Evolutionary conservation across 2,113 vertebrate species (phyloP), one percentile per base, ranked within the genome.

Genomic region (Thalassarche chlororhynchos): DNA sequence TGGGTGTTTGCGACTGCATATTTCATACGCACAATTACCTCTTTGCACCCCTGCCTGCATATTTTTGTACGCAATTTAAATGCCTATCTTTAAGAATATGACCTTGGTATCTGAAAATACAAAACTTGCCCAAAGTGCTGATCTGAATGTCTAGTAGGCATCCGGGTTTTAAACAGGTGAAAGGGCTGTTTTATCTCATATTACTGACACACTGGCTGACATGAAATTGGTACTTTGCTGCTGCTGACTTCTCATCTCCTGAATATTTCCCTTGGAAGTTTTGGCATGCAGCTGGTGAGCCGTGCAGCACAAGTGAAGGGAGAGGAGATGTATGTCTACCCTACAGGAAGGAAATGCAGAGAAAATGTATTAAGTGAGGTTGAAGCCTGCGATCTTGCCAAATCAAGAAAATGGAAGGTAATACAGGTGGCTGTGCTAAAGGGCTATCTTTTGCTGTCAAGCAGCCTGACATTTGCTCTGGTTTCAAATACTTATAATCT

Each of bases 301-400:
- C 0, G 1, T 55, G 82, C 60, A 83, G 62, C 46, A 36, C n/a
- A 11, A 60, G 64, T 3, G 55, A 78, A 64, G 46, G 86, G 38
- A 90, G 66, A 55, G 74, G 74, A 86, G 87, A 65, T 58, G 61
- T 57, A 25, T 65, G 74, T 32, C 81, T 96, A 5, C 69, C 77
- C 77, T 74, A 72, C 84, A 85, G 84, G 84, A 94, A 57, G 36
- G 70, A 66, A 94, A 89, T 17, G 66, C 78, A 77, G 78, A 84
- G 52, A 68, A 82, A 79, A 47, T n/a, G 66, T 74, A 83, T 76
- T 57, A 72, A 82, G 87, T 51, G 61, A 91, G 69, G 80, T 14
- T 94, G 95, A 96, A 95, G 81, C 91, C 90, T 91, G 77, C 3
- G 44, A 96, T 91, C 78, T 87, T 91, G 84, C 65, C 94, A 92